phyloP scores from a whole-genome alignment of 1,140 invertebrate genomes.

The Oryzaephilus surinamensis region DNA sequence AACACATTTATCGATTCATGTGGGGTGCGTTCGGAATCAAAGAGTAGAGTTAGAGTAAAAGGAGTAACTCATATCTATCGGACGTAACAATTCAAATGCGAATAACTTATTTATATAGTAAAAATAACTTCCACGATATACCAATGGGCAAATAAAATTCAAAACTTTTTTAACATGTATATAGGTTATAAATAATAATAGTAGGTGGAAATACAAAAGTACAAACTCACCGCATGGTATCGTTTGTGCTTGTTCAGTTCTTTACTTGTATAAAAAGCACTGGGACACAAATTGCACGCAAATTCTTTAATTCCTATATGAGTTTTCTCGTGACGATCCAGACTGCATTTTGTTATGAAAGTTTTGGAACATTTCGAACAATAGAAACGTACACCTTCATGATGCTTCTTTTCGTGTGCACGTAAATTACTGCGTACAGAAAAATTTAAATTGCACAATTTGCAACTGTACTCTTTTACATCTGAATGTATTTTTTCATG shows the following conservation, averaged over 20 bases:
- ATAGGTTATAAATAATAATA: too few relatives aligned
- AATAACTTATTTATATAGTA: too few relatives aligned
- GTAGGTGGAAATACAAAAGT: too few relatives aligned
- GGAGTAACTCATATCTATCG: too few relatives aligned
- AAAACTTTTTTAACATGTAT: too few relatives aligned
- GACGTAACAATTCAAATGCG: too few relatives aligned
- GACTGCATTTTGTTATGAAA: slow-evolving; percentile 16
- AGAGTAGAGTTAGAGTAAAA: too few relatives aligned
- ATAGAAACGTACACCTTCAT: slow-evolving; percentile 18
- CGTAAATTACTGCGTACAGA: slow-evolving; percentile 19
- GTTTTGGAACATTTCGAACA: slow-evolving; percentile 18
- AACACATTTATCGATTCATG: too few relatives aligned
- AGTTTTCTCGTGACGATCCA: slow-evolving; percentile 18
- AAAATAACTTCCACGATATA: too few relatives aligned
- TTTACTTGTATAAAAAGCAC: slow-evolving; percentile 21
- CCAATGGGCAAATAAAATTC: too few relatives aligned
- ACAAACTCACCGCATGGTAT: slow-evolving; percentile 17
- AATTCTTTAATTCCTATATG: slow-evolving; percentile 22
- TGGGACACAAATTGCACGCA: slow-evolving; percentile 14
- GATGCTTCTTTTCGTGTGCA: slow-evolving; percentile 18
- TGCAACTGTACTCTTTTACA: slow-evolving; percentile 16
- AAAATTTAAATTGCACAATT: slow-evolving; percentile 17
- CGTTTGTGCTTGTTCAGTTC: slow-evolving; percentile 19
- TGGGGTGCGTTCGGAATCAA: too few relatives aligned
- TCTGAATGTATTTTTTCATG: slow-evolving; percentile 21